Evolutionary conservation across 1,140 invertebrate genomes (phyloP).

Genomic region (Caenorhabditis elegans): WBcel235 BX284606.5:2519501-2520000

Average conservation of each 20-base stretch:
- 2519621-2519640: too few species aligned
- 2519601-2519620: too few species aligned
- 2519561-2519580: too few species aligned
- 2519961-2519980: conserved; percentile 10
- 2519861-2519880: conserved; percentile 1
- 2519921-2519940: too few species aligned
- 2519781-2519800: neutral
- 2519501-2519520: too few species aligned
- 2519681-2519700: conserved; percentile 6
- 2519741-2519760: neutral
- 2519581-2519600: too few species aligned
- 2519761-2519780: neutral
- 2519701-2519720: conserved; percentile 29
- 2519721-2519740: conserved; percentile 13
- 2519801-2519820: neutral
- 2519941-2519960: neutral
- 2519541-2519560: too few species aligned
- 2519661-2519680: neutral
- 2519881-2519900: conserved; percentile 30
- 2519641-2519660: neutral
- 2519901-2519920: neutral
- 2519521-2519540: too few species aligned
- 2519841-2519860: conserved; percentile 30
- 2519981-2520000: conserved; percentile 18
- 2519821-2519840: neutral